phyloP scores from a whole-genome alignment of 2,797 vertebrate genomes.

The Muscicapa comitata region DNA sequence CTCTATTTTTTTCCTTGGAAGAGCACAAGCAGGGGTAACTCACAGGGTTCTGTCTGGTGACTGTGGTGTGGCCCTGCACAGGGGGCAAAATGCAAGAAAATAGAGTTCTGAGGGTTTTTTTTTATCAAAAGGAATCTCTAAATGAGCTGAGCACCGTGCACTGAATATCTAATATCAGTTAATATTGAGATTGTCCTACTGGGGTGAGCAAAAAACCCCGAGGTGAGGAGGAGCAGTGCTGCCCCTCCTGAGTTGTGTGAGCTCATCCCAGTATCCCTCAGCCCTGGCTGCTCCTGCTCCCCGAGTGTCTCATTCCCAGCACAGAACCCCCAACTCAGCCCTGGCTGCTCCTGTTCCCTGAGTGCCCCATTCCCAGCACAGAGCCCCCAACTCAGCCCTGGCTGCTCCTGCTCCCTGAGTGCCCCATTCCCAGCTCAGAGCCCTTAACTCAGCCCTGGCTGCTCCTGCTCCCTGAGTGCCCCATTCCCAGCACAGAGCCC shows the following conservation, averaged over 20 bases:
- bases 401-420: too few relatives aligned
- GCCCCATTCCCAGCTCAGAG: too few relatives aligned
- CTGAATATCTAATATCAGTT: not conserved
- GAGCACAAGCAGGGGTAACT: not conserved
- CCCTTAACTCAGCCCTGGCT: not conserved
- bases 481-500: not conserved
- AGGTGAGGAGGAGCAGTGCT: not conserved
- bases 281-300: not conserved
- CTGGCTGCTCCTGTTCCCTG: too few relatives aligned
- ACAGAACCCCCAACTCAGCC: too few relatives aligned
- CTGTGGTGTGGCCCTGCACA: not conserved
- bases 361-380: too few relatives aligned
- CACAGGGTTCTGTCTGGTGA: not conserved
- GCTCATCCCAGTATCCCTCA: not conserved
- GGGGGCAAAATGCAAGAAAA: not conserved
- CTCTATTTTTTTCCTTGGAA: not conserved
- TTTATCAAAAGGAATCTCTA: not conserved
- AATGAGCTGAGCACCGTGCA: not conserved
- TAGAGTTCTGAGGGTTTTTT: not conserved
- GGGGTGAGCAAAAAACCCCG: not conserved
- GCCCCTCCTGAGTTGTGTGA: not conserved
- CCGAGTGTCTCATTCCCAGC: too few relatives aligned
- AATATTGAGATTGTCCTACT: not conserved
- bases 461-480: too few relatives aligned
- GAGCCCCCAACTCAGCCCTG: not conserved